Conservation (phyloP, 2,797 vertebrate species). For the Chlorospingus semifuscus region DNA sequence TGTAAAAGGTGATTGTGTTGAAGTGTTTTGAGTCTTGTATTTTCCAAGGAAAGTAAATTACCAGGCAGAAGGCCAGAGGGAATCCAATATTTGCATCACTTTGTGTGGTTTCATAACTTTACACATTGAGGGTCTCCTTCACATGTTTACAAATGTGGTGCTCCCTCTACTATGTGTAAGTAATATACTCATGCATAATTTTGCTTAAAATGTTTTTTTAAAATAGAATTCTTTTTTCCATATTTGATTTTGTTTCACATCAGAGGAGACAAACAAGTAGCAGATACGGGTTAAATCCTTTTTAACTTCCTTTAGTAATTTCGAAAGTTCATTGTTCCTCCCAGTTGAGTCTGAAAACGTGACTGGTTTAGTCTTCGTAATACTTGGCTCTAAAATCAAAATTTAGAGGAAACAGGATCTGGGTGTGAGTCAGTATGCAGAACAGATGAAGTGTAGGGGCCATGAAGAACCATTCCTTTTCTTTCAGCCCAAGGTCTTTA, state of each 20-base stretch:
- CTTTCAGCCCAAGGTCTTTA: not conserved
- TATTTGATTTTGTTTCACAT: not conserved
- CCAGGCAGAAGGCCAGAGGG: not conserved
- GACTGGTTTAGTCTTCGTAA: not conserved
- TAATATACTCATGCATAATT: not conserved
- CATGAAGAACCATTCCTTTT: not conserved
- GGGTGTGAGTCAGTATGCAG: not conserved
- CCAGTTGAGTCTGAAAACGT: not conserved
- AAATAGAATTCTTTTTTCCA: not conserved
- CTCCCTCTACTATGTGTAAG: not conserved
- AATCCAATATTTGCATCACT: not conserved
- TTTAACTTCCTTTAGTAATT: not conserved
- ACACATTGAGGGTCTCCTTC: not conserved
- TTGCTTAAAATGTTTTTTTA: not conserved
- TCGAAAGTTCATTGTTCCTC: not conserved
- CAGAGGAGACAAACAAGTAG: not conserved
- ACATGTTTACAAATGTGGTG: not conserved
- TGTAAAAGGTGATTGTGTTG: not conserved
- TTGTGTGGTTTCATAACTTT: not conserved
- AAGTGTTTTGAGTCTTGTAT: not conserved
- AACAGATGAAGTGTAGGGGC: not conserved
- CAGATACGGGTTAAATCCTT: not conserved
- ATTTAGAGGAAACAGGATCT: not conserved
- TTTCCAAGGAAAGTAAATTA: not conserved
- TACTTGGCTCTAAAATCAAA: slow-evolving; percentile 24